Percentiles rank a stretch among this genome's conserved stretches.
Evolutionary conservation across 1,140 invertebrate species (phyloP).

Genomic region (Drosophila sucinea): DNA sequence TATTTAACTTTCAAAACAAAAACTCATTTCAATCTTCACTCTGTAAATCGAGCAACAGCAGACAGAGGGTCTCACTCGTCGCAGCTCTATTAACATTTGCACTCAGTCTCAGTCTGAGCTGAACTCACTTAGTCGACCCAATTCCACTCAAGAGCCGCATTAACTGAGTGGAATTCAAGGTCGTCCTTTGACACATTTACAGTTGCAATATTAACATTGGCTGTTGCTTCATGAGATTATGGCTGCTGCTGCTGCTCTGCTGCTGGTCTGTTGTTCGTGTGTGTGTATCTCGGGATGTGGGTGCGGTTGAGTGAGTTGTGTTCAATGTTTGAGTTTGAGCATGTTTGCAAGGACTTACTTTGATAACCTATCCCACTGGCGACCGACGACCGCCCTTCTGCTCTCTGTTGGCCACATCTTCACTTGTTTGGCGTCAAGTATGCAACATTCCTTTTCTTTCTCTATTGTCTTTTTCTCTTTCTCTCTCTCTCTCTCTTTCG

Average conservation of each 20-base stretch:
- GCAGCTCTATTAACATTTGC: not conserved
- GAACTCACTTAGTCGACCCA: conserved; percentile 15
- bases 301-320: conserved; percentile 66
- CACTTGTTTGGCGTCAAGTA: conserved; percentile 14
- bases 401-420: conserved; percentile 17
- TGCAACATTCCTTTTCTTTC: conserved; percentile 18
- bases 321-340: conserved; percentile 26
- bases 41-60: not conserved
- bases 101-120: not conserved
- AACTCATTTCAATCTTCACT: too few species aligned
- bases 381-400: not conserved
- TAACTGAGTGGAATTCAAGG: conserved; percentile 63
- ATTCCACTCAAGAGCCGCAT: conserved; percentile 12
- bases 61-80: not conserved
- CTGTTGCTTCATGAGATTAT: conserved; percentile 32
- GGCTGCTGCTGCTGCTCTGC: conserved; percentile 12
- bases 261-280: not conserved
- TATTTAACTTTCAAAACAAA: too few species aligned
- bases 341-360: conserved; percentile 11
- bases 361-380: conserved; percentile 25
- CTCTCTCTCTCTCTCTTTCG: conserved; percentile 5
- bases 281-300: conserved; percentile 46
- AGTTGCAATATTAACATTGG: conserved; percentile 58
- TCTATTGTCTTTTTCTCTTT: conserved; percentile 18
- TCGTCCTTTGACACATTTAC: conserved; percentile 73